Evolutionary conservation across 2,888 invertebrate genomes (phyloP).

Genomic region (Agrochola lychnidis): DNA sequence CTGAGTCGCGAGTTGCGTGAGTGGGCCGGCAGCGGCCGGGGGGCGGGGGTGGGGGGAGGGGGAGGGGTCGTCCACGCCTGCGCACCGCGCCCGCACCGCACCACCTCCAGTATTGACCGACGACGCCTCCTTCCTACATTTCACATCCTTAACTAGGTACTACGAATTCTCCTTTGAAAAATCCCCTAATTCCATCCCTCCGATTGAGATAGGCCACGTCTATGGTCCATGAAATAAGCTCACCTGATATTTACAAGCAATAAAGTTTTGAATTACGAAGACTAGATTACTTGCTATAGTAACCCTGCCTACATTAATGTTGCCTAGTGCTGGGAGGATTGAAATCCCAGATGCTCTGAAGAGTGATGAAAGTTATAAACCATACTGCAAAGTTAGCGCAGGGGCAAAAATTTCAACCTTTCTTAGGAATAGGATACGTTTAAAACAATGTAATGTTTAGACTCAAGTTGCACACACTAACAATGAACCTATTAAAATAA

Average conservation of each 20-base stretch:
- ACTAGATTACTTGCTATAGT: slow-evolving; percentile 33
- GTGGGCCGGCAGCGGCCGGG: slow-evolving; percentile 78
- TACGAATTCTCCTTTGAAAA: slow-evolving; percentile 88
- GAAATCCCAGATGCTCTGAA: slow-evolving; percentile 41
- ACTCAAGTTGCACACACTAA: background rate
- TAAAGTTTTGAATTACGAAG: slow-evolving; percentile 52
- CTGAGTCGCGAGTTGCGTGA: slow-evolving; percentile 89
- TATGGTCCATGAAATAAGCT: slow-evolving; percentile 73
- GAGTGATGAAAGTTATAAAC: slow-evolving; percentile 44
- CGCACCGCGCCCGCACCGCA: slow-evolving; percentile 86
- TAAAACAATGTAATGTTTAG: background rate
- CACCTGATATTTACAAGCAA: slow-evolving; percentile 70
- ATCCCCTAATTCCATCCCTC: slow-evolving; percentile 85
- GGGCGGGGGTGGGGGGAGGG: slow-evolving; percentile 72
- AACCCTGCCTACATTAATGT: slow-evolving; percentile 28
- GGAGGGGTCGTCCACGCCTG: slow-evolving; percentile 80
- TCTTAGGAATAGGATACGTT: background rate
- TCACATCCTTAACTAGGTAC: slow-evolving; percentile 90
- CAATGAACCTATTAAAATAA: background rate
- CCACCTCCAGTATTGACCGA: slow-evolving; percentile 90
- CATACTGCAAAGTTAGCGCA: slow-evolving; percentile 39
- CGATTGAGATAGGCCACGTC: slow-evolving; percentile 87
- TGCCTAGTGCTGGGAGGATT: slow-evolving; percentile 29
- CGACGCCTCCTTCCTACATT: slow-evolving; percentile 90
- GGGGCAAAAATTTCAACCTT: slow-evolving; percentile 24